phyloP scores from a whole-genome alignment of 1,140 invertebrate genomes.

The Branchinecta lindahli region DNA sequence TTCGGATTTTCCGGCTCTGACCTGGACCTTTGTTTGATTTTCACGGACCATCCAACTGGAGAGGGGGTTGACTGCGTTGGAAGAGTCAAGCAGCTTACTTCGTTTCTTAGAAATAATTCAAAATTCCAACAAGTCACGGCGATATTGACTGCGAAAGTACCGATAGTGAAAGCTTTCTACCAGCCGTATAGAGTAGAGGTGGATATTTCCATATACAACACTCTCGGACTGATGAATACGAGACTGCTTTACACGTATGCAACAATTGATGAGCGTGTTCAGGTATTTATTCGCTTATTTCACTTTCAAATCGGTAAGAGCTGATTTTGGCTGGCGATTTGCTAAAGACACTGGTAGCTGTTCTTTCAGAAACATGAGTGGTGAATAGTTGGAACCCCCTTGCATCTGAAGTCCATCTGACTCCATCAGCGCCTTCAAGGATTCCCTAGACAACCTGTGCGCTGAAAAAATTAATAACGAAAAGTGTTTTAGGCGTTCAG shows the following conservation, averaged over 20 bases:
- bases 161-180: conserved; percentile 44
- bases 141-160: conserved; percentile 46
- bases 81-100: conserved; percentile 11
- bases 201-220: conserved; percentile 46
- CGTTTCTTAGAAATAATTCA: conserved; percentile 6
- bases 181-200: conserved; percentile 35
- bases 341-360: no score
- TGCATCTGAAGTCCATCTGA: no score
- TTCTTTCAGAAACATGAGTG: no score
- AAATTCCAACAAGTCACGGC: conserved; percentile 28
- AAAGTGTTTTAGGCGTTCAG: no score
- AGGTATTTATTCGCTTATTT: conserved; percentile 23
- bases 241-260: conserved; percentile 37
- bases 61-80: conserved; percentile 22
- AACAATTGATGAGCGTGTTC: conserved; percentile 38
- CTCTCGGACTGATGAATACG: conserved; percentile 41
- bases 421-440: no score
- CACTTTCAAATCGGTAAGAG: not conserved
- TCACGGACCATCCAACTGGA: conserved; percentile 30
- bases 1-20: conserved; percentile 44
- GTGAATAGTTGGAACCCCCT: no score
- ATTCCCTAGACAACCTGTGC: no score
- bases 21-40: conserved; percentile 44
- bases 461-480: no score
- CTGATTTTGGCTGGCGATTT: no score